Percentiles rank a stretch among this genome's conserved stretches.
Evolutionary conservation across 2,113 vertebrate genomes (phyloP).

Genomic region (Vulpes ferrilata): DNA sequence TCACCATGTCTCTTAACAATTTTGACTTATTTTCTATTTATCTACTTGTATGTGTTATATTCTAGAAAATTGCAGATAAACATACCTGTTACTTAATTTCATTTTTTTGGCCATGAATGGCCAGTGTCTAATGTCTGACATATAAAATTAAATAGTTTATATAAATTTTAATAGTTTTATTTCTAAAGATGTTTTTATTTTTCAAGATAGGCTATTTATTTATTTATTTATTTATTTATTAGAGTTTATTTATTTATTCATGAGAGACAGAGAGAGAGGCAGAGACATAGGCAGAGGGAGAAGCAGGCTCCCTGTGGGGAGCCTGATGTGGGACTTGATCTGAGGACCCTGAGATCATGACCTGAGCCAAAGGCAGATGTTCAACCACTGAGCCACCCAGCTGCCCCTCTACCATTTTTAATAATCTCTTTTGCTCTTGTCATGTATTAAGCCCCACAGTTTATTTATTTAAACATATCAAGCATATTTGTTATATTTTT

Average conservation of each 20-base stretch:
- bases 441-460: not conserved
- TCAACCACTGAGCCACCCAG: too few species aligned
- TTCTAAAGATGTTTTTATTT: slow-evolving; percentile 11
- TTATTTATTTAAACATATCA: not conserved
- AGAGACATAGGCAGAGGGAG: too few species aligned
- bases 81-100: not conserved
- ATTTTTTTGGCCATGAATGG: not conserved
- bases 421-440: not conserved
- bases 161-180: not conserved
- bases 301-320: too few species aligned
- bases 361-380: too few species aligned
- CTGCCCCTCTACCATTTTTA: not conserved
- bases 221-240: too few species aligned
- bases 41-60: not conserved
- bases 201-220: not conserved
- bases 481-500: not conserved
- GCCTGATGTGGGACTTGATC: too few species aligned
- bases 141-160: not conserved
- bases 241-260: too few species aligned
- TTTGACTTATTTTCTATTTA: not conserved
- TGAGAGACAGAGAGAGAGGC: too few species aligned
- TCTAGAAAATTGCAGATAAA: slow-evolving; percentile 22
- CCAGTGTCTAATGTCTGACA: not conserved
- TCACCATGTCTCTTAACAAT: not conserved
- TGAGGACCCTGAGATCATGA: too few species aligned